These are phyloP conservation scores for Luffia ferchaultella DNA, from an alignment of 2,888 invertebrate species.

Conservation along the genomic window DNA sequence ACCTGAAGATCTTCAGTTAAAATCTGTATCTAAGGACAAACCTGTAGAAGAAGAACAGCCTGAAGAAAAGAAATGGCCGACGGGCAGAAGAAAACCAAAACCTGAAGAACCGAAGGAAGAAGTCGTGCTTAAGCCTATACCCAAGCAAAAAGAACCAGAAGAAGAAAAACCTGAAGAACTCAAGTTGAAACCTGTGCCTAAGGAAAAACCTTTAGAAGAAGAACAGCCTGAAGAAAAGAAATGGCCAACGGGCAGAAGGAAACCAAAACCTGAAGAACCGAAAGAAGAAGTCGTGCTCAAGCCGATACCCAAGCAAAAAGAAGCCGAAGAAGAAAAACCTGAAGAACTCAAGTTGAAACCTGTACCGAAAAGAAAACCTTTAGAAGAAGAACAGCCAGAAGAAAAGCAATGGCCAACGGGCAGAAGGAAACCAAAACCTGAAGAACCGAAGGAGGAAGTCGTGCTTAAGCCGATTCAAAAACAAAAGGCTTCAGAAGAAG, in stretches of 20 bases:
- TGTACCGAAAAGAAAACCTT: slow-evolving; percentile 32
- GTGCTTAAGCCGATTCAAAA: slow-evolving; percentile 34
- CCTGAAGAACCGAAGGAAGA: slow-evolving; percentile 47
- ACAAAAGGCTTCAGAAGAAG: slow-evolving; percentile 25
- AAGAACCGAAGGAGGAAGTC: slow-evolving; percentile 27
- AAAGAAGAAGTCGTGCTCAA: slow-evolving; percentile 29
- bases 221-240: slow-evolving; percentile 27
- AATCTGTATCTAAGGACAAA: slow-evolving; percentile 25
- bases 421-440: slow-evolving; percentile 22
- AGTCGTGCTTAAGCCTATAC: slow-evolving; percentile 52
- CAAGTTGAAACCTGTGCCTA: slow-evolving; percentile 22
- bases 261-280: slow-evolving; percentile 34
- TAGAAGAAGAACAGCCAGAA: slow-evolving; percentile 24
- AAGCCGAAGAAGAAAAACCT: slow-evolving; percentile 15
- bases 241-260: slow-evolving; percentile 29
- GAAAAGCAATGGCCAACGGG: slow-evolving; percentile 26
- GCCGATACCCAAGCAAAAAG: slow-evolving; percentile 30
- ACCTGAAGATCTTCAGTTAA: slow-evolving; percentile 31
- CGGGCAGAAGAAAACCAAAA: slow-evolving; percentile 33
- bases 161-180: slow-evolving; percentile 44
- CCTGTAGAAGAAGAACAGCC: slow-evolving; percentile 26
- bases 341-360: slow-evolving; percentile 21
- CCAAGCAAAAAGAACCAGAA: slow-evolving; percentile 19
- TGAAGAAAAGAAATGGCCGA: slow-evolving; percentile 32
- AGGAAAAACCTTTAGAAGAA: slow-evolving; percentile 25